phyloP scores from a whole-genome alignment of 2,888 invertebrate genomes.

The Coleophora flavipennella region DNA sequence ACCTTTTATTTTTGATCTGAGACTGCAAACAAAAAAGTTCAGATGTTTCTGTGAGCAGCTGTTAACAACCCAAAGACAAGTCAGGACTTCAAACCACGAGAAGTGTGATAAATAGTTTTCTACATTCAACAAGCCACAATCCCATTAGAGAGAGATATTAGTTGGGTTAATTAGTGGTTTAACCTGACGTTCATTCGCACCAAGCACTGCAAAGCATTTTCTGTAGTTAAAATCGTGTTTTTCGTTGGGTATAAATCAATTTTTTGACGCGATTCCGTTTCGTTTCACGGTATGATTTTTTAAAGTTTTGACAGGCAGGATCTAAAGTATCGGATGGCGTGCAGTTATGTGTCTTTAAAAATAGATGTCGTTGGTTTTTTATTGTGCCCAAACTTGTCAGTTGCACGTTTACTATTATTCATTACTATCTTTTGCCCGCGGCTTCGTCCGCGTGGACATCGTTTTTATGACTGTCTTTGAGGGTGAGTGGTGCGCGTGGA shows the following conservation, averaged over 20 bases:
- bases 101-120: slow-evolving; percentile 22
- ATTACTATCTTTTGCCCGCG: too few relatives aligned
- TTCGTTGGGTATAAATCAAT: slow-evolving; percentile 54
- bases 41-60: too few relatives aligned
- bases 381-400: slow-evolving; percentile 8
- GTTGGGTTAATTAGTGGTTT: slow-evolving; percentile 59
- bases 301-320: slow-evolving; percentile 54
- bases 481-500: too few relatives aligned
- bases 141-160: slow-evolving; percentile 35
- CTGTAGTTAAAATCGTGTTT: slow-evolving; percentile 25
- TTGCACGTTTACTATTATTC: too few relatives aligned
- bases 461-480: too few relatives aligned
- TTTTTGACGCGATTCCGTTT: slow-evolving; percentile 58
- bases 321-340: slow-evolving; percentile 49
- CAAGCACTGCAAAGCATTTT: slow-evolving; percentile 23
- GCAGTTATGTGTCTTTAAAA: slow-evolving; percentile 23
- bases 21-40: too few relatives aligned
- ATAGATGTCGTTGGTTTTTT: slow-evolving; percentile 34
- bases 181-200: slow-evolving; percentile 30
- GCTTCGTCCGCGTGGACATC: too few relatives aligned
- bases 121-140: slow-evolving; percentile 36
- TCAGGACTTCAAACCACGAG: slow-evolving; percentile 5
- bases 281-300: slow-evolving; percentile 49
- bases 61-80: background rate
- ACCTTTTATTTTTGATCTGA: too few relatives aligned